Evolutionary conservation across 2,797 vertebrate species (phyloP), one percentile per base, ranked within the genome.

Genomic region (Coendou prehensilis): DNA sequence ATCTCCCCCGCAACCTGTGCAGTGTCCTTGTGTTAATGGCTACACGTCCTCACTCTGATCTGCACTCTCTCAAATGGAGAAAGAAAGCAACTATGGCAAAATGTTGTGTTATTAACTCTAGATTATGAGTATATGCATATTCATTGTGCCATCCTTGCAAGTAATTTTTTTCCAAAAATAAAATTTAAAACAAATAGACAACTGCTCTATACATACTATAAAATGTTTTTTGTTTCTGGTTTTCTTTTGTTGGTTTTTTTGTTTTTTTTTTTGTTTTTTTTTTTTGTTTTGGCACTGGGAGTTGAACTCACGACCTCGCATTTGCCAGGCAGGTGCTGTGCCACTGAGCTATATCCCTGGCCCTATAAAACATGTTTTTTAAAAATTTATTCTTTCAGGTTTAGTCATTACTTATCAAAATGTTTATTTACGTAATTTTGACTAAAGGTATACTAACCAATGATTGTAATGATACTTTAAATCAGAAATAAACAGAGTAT

Each of bases 401-500:
- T 75, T 81, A 57, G 28, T 84, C 28, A 64, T 83, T 90, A 56
- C 87, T 93, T 93, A 54, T 47, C 47, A 91, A 93, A 73, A 79
- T 91, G 15, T 17, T 54, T 57, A 56, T 28, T 61, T 83, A 76
- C 9, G 61, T 33, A 87, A 79, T 73, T 94, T 85, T 59, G 14
- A 61, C 61, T 63, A 73, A 50, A 50, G 28, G 26, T 75, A 20
- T 67, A 28, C n/a, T 75, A 81, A 75, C 80, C 26, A 92, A 86
- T 57, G 5, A 85, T 23, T 61, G 11, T 79, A 92, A 64, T 59
- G 50, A 50, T 75, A 50, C 45, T 56, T 92, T 80, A 81, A 81
- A 54, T 82, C 9, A 85, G 50, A 82, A 96, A 82, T 78, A 79
- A 41, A 33, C n/a, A 89, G 78, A 78, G 15, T 2, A 11, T 93